These are phyloP conservation scores for Notiomystis cincta DNA, from an alignment of 2,113 vertebrate genomes.

Conservation along the genomic window DNA sequence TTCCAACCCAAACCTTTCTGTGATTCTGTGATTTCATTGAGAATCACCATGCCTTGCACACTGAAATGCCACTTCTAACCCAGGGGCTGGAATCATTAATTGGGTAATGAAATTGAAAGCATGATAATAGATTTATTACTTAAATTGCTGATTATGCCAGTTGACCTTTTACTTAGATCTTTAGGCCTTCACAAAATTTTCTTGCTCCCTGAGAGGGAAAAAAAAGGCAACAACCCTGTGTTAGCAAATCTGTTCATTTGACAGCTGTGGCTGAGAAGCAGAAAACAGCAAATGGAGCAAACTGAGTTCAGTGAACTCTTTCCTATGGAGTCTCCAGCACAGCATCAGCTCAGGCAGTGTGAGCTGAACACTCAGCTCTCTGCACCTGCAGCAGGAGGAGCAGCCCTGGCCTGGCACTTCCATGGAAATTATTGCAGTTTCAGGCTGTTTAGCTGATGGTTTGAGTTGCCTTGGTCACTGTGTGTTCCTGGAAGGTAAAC, in stretches of 20 bases:
- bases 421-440: background rate
- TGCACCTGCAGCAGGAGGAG: background rate
- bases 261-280: background rate
- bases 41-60: background rate
- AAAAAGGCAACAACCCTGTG: background rate
- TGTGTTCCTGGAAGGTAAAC: background rate
- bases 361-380: background rate
- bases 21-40: background rate
- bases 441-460: background rate
- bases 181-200: background rate
- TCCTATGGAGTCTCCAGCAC: background rate
- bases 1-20: background rate
- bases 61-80: slow-evolving; percentile 3
- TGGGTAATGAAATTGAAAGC: background rate
- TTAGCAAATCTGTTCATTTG: background rate
- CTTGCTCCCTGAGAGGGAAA: background rate
- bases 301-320: background rate
- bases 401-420: background rate
- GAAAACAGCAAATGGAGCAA: background rate
- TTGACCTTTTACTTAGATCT: slow-evolving; percentile 16
- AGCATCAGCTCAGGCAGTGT: background rate
- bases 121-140: background rate
- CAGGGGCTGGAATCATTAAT: background rate
- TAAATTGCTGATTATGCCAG: slow-evolving; percentile 17
- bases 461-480: background rate